Conservation (phyloP, 2,888 invertebrate species). For the Epistrophe grossulariae region DNA sequence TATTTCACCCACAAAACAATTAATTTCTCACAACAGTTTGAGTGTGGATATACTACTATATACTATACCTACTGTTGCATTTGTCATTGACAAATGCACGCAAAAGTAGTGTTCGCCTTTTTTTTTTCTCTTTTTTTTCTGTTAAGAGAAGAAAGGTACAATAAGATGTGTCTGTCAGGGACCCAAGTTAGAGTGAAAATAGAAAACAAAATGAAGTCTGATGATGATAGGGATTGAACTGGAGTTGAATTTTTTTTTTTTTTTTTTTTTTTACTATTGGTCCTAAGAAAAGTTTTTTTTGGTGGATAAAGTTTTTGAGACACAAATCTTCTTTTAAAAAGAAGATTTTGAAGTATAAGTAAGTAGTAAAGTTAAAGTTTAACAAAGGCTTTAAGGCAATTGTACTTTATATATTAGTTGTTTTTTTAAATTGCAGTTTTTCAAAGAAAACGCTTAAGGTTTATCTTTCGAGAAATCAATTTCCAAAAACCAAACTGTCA, state of each 20-base stretch:
- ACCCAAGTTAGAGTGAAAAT: background rate
- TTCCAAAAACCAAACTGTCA: too few relatives aligned
- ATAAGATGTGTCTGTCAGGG: background rate
- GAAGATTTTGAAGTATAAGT: background rate
- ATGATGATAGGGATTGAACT: background rate
- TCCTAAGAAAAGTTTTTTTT: background rate
- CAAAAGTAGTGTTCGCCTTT: background rate
- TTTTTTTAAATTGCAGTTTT: too few relatives aligned
- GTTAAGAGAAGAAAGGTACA: background rate
- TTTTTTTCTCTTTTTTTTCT: background rate
- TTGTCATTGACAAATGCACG: constrained; percentile 35
- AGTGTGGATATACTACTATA: background rate
- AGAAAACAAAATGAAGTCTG: constrained; percentile 3
- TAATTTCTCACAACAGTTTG: constrained; percentile 1
- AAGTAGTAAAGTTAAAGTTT: too few relatives aligned
- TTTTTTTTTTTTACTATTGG: too few relatives aligned
- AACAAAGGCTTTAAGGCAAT: too few relatives aligned
- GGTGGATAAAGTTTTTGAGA: background rate
- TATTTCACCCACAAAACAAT: constrained; percentile 9
- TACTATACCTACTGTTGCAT: background rate
- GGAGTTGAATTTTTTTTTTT: background rate
- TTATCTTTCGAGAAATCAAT: too few relatives aligned
- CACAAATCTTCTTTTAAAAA: background rate
- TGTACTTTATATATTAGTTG: too few relatives aligned
- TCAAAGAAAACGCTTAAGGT: too few relatives aligned